Conservation (phyloP, 35 echinoderm and acorn worm species). For the Diadema setosum region DNA sequence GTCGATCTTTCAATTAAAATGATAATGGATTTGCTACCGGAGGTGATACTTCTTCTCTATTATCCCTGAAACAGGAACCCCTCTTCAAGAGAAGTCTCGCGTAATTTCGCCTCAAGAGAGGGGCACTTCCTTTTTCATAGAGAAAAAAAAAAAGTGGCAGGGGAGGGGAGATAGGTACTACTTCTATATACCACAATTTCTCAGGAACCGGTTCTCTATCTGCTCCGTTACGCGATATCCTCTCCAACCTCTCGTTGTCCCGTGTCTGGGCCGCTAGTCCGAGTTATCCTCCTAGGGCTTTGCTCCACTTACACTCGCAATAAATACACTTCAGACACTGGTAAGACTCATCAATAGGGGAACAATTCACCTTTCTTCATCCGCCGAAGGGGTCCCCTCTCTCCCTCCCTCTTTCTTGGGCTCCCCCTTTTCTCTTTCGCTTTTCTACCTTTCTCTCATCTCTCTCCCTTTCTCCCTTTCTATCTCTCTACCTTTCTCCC, state of each 20-base stretch:
- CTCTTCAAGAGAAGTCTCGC: neutral
- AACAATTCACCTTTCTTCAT: neutral
- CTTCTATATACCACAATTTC: too few relatives aligned
- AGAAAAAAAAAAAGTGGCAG: too few relatives aligned
- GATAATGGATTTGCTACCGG: slow-evolving; percentile 6
- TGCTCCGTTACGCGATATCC: neutral
- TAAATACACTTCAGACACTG: slow-evolving; percentile 2
- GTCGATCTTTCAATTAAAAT: slow-evolving; percentile 12
- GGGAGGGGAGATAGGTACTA: too few relatives aligned
- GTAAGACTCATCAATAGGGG: neutral
- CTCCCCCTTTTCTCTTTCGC: too few relatives aligned
- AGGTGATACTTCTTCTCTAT: neutral
- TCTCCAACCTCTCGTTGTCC: neutral
- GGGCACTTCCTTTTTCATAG: too few relatives aligned
- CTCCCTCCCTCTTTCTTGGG: too few relatives aligned
- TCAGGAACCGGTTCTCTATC: too few relatives aligned
- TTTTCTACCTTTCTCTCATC: too few relatives aligned
- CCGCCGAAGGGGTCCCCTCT: too few relatives aligned
- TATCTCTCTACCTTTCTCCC: too few relatives aligned
- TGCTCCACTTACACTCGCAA: neutral
- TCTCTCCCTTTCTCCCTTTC: too few relatives aligned
- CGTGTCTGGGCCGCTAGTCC: neutral
- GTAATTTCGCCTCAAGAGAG: neutral
- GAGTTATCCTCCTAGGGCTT: neutral
- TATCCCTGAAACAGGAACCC: neutral